A percentile compares a stretch with the other conserved stretches of the same genome.
These are phyloP conservation scores for Carettochelys insculpta DNA, from an alignment of 2,113 vertebrate species.

Conservation along the genomic window DNA sequence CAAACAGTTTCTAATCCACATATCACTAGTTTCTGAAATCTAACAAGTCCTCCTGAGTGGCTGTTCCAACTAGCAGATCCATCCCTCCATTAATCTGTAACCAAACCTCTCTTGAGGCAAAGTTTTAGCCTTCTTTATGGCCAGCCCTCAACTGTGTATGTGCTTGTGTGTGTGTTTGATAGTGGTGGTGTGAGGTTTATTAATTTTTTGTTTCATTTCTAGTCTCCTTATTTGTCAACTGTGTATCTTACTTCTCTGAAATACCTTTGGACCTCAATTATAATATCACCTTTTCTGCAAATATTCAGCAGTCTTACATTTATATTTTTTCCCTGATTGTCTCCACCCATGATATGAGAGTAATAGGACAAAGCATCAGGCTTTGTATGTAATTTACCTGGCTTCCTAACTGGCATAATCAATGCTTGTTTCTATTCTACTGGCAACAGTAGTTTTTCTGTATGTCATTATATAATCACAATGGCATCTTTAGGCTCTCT, in stretches of 20 bases:
- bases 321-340: neutral
- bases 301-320: neutral
- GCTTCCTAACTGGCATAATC: neutral
- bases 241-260: neutral
- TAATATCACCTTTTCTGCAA: neutral
- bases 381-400: neutral
- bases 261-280: neutral
- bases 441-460: neutral
- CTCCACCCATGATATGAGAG: neutral
- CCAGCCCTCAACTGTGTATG: too few species aligned
- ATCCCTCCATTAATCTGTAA: too few species aligned
- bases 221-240: neutral
- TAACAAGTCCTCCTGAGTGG: too few species aligned
- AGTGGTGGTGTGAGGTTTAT: too few species aligned
- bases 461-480: neutral
- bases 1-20: too few species aligned
- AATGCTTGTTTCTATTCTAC: neutral
- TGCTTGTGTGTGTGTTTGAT: too few species aligned
- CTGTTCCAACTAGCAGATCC: too few species aligned
- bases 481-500: neutral
- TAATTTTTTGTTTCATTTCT: neutral
- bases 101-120: too few species aligned
- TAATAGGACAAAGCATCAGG: neutral
- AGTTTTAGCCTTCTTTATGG: too few species aligned
- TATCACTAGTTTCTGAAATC: too few species aligned